Evolutionary conservation across 2,888 invertebrate genomes (phyloP).

Genomic region (Thera britannica): DNA sequence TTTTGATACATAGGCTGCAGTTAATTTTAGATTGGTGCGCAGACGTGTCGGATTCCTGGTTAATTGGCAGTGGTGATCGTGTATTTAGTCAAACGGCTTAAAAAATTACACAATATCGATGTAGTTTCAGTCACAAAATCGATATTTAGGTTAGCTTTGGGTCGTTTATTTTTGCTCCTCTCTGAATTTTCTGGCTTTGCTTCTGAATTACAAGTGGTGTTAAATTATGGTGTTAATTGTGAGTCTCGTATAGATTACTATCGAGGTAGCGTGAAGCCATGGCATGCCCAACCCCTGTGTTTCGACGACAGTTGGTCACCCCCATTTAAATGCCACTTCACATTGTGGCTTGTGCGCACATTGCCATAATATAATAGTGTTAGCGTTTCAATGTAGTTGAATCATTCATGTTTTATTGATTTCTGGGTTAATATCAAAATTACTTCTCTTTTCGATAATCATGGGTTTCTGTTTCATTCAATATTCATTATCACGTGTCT

Average conservation of each 20-base stretch:
- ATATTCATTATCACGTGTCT: background rate
- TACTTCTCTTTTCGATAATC: constrained; percentile 12
- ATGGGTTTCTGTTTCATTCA: constrained; percentile 8
- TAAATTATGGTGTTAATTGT: constrained; percentile 78
- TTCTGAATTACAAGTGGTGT: constrained; percentile 61
- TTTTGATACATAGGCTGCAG: constrained; percentile 85
- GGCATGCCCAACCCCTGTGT: constrained; percentile 74
- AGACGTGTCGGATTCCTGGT: constrained; percentile 83
- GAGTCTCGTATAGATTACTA: constrained; percentile 79
- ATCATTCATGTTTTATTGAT: constrained; percentile 51
- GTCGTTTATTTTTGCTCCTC: constrained; percentile 7
- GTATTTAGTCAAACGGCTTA: constrained; percentile 61
- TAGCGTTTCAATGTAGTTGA: constrained; percentile 67
- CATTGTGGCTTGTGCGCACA: constrained; percentile 82
- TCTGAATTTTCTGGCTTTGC: constrained; percentile 44
- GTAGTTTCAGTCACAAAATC: constrained; percentile 24
- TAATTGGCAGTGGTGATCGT: constrained; percentile 81
- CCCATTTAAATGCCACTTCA: constrained; percentile 82
- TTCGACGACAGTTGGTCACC: constrained; percentile 84
- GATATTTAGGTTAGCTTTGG: background rate
- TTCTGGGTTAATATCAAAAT: constrained; percentile 21
- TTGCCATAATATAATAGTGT: constrained; percentile 65
- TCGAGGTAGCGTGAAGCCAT: constrained; percentile 78
- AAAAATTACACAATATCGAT: constrained; percentile 31
- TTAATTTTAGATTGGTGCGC: constrained; percentile 85